Conservation (phyloP, 2,888 invertebrate genomes). For the Leptinotarsa juncta region DNA sequence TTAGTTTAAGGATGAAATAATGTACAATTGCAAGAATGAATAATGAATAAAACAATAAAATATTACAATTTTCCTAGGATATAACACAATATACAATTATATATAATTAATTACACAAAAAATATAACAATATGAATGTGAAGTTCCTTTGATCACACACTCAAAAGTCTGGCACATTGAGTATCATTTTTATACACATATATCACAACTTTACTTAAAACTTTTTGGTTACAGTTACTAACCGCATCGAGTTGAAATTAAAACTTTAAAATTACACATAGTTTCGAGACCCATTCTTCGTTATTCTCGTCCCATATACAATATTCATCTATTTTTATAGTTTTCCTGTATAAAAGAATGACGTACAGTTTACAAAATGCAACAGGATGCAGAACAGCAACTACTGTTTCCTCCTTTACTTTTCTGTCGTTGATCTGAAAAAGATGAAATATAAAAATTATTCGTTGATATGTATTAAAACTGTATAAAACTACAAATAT, state of each 20-base stretch:
- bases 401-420: constrained; percentile 95
- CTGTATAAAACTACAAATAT: too few relatives aligned
- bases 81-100: constrained; percentile 54
- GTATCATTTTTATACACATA: constrained; percentile 66
- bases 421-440: constrained; percentile 94
- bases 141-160: constrained; percentile 57
- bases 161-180: constrained; percentile 64
- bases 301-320: constrained; percentile 41
- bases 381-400: constrained; percentile 94
- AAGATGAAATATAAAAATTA: constrained; percentile 53
- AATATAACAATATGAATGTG: constrained; percentile 56
- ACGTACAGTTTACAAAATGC: constrained; percentile 82
- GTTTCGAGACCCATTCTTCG: constrained; percentile 37
- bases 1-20: constrained; percentile 38
- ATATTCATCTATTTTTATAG: constrained; percentile 46
- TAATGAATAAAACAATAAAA: constrained; percentile 43
- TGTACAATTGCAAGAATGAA: constrained; percentile 43
- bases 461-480: too few relatives aligned
- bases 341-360: constrained; percentile 47
- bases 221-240: constrained; percentile 52
- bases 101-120: constrained; percentile 62
- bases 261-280: constrained; percentile 47
- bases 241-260: constrained; percentile 47
- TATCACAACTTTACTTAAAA: constrained; percentile 66
- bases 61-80: constrained; percentile 45